Base-by-base conservation (phyloP, 37 sponge, comb jelly and placozoan species). In the Hexactinellida sp. region DNA sequence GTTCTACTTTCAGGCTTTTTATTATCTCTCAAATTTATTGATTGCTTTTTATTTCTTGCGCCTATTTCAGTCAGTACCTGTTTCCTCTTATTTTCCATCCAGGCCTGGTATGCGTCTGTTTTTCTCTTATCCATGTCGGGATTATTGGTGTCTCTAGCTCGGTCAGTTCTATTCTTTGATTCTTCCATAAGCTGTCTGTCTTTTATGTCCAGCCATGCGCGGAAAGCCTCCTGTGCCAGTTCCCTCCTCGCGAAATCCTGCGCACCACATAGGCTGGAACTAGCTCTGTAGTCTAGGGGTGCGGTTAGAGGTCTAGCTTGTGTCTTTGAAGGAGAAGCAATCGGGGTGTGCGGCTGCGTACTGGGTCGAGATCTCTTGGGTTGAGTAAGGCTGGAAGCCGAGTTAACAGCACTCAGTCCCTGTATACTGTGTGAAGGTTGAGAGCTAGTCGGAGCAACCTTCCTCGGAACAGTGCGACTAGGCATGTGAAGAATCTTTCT, bases 21-120 rank as follows among this genome's bases (percentile, higher is more conserved):
- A 41, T 41, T 41, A 25, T 63, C 28, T 25, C 3, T 63, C 5
- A 1, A 21, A 21, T 32, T n/a, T 10, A 7, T 63, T 32, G 76
- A 3, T 63, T 63, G 19, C 30, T 32, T 63, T n/a, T n/a, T 63
- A 10, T 63, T 23, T 63, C 13, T 63, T 32, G 76, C 76, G 1
- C 34, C 76, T n/a, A 63, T 25, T 63, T 63, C 76, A 63, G 19
- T 63, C 5, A 63, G 76, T 21, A 63, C 34, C 13, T 63, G 76
- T n/a, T 63, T 63, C 76, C 76, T 10, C 76, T 63, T 63, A n/a
- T 63, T 63, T 1, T 63, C 34, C 76, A 63, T 63, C 76, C 76
- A 63, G 30, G 76, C 21, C 13, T 32, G 76, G 13, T 63, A 63
- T 23, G 76, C 76, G 76, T 63, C 13, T 7, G 76, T 23, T 63